Percentiles rank a stretch among this genome's conserved stretches.
These are phyloP conservation scores for Euwallacea fornicatus DNA, from an alignment of 1,140 invertebrate species.

Conservation along the genomic window DNA sequence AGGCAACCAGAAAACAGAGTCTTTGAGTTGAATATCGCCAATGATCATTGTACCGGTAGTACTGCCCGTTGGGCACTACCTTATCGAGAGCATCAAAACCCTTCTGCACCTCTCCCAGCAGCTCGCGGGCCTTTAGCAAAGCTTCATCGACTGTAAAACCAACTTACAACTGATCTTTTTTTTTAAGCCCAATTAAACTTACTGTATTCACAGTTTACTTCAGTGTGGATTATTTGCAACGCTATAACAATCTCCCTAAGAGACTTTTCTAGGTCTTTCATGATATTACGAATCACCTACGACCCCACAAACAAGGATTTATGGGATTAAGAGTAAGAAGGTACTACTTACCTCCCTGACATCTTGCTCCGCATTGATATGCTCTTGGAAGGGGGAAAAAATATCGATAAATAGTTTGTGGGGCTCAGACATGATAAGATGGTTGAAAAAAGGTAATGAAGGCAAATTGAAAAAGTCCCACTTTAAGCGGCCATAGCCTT, in stretches of 20 bases:
- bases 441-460: too few species aligned
- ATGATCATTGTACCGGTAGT: slow-evolving; percentile 83
- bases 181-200: slow-evolving; percentile 17
- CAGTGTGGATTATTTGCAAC: slow-evolving; percentile 74
- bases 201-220: slow-evolving; percentile 61
- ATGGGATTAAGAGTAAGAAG: background rate
- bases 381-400: slow-evolving; percentile 66
- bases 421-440: slow-evolving; percentile 13
- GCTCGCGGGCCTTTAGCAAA: slow-evolving; percentile 60
- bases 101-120: slow-evolving; percentile 61
- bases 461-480: too few species aligned
- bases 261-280: slow-evolving; percentile 70
- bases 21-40: slow-evolving; percentile 83
- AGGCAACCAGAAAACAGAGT: slow-evolving; percentile 73
- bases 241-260: slow-evolving; percentile 68
- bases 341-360: slow-evolving; percentile 59
- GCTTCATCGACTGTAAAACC: slow-evolving; percentile 58
- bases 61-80: slow-evolving; percentile 67
- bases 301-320: slow-evolving; percentile 27
- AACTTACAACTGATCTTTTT: background rate
- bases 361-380: slow-evolving; percentile 66
- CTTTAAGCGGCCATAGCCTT: too few species aligned
- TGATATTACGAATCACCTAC: slow-evolving; percentile 68
- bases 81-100: slow-evolving; percentile 61
- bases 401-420: slow-evolving; percentile 51